phyloP scores from a whole-genome alignment of 1,140 invertebrate species.

The Belonocnema kinseyi region DNA sequence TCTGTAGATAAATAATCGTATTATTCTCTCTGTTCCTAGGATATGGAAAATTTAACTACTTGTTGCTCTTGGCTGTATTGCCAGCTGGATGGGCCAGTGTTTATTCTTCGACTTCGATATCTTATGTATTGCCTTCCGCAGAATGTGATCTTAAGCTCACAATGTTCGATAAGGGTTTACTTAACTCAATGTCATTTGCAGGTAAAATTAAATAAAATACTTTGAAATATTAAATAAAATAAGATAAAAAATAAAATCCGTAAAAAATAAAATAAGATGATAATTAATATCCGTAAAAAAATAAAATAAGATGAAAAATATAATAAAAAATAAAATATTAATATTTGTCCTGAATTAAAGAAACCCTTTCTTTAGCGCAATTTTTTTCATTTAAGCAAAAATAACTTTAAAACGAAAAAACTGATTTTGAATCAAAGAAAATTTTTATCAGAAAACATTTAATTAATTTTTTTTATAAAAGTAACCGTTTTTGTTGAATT shows the following conservation, averaged over 20 bases:
- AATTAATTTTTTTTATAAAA: too few species aligned
- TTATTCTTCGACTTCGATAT: conserved; percentile 64
- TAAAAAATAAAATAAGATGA: too few species aligned
- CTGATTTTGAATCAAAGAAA: too few species aligned
- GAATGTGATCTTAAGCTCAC: conserved; percentile 66
- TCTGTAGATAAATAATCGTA: conserved; percentile 68
- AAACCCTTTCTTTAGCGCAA: too few species aligned
- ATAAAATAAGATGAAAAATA: too few species aligned
- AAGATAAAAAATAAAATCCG: too few species aligned
- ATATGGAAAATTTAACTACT: conserved; percentile 69
- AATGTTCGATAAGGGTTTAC: conserved; percentile 65
- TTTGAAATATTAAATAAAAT: background rate
- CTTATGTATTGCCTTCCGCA: conserved; percentile 66
- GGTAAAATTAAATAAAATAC: conserved; percentile 52
- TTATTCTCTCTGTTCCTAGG: conserved; percentile 44
- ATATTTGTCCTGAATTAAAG: too few species aligned
- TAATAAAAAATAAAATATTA: too few species aligned
- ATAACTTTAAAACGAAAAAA: too few species aligned
- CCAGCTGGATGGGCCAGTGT: conserved; percentile 64
- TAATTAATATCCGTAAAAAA: accelerated
- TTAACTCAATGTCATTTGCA: conserved; percentile 72
- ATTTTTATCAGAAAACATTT: too few species aligned
- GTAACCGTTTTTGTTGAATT: too few species aligned
- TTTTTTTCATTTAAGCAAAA: too few species aligned
- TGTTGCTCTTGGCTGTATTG: conserved; percentile 63